These are phyloP conservation scores for Malurus cyaneus DNA, from an alignment of 2,113 vertebrate genomes.

Conservation along the genomic window DNA sequence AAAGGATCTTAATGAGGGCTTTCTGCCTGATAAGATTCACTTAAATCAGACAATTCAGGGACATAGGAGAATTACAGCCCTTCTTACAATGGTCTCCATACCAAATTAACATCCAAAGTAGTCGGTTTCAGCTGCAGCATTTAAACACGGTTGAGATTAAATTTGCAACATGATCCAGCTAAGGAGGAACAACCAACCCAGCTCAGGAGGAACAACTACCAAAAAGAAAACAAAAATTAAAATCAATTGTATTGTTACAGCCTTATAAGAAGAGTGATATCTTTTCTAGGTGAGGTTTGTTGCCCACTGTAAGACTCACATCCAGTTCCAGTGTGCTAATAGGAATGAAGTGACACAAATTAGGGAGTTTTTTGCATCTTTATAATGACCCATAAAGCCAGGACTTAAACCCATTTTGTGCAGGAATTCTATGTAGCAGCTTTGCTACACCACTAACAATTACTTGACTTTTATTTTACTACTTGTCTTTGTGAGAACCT, in stretches of 20 bases:
- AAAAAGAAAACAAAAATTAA: background rate
- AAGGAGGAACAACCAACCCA: background rate
- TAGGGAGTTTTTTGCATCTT: background rate
- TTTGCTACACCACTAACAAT: background rate
- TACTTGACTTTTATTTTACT: constrained; percentile 1
- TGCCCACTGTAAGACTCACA: background rate
- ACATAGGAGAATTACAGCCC: background rate
- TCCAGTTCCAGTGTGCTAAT: background rate
- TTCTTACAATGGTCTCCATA: background rate
- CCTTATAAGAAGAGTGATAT: background rate
- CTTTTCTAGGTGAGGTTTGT: background rate
- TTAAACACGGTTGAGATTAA: background rate
- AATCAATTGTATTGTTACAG: background rate
- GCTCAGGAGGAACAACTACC: background rate
- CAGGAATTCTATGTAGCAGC: background rate
- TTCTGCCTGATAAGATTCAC: background rate
- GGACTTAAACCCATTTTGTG: background rate
- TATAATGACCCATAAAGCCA: background rate
- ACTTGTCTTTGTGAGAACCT: background rate
- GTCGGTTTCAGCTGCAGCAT: background rate
- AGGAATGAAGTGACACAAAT: background rate
- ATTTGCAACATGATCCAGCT: background rate
- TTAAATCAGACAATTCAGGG: background rate
- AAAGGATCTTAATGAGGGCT: background rate
- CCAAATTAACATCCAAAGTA: background rate